Evolutionary conservation across 2,888 invertebrate genomes (phyloP).

Genomic region (Agonopterix arenella): DNA sequence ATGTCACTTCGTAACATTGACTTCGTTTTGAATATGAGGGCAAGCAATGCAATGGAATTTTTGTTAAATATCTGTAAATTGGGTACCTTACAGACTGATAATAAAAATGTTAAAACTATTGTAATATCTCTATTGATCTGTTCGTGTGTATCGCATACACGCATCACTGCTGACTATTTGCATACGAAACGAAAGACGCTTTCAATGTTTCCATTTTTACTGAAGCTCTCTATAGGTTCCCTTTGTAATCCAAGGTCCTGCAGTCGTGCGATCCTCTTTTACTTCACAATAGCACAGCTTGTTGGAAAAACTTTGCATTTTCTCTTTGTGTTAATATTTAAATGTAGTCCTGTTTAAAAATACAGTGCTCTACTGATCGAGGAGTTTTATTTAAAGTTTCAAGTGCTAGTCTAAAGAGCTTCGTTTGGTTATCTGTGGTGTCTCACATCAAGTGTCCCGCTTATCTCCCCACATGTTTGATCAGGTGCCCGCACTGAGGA

Average conservation of each 20-base stretch:
- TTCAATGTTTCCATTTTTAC: slow-evolving; percentile 60
- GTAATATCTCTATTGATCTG: slow-evolving; percentile 4
- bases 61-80: too few relatives aligned
- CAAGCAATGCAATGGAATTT: too few relatives aligned
- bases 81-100: too few relatives aligned
- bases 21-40: neutral
- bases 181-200: slow-evolving; percentile 58
- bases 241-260: slow-evolving; percentile 37
- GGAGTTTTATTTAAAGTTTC: slow-evolving; percentile 13
- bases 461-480: slow-evolving; percentile 71
- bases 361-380: neutral
- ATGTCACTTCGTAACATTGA: neutral
- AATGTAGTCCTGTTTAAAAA: neutral
- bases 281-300: slow-evolving; percentile 28
- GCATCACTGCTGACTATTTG: slow-evolving; percentile 45
- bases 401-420: slow-evolving; percentile 37
- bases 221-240: slow-evolving; percentile 34
- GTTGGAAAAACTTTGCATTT: slow-evolving; percentile 18
- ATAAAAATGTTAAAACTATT: neutral
- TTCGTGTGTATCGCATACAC: slow-evolving; percentile 38
- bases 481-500: slow-evolving; percentile 60
- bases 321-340: slow-evolving; percentile 19
- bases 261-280: slow-evolving; percentile 27
- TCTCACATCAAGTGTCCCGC: slow-evolving; percentile 68
- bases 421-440: slow-evolving; percentile 56